Conservation (phyloP, 2,113 vertebrate species). For the Saccopteryx bilineata region DNA sequence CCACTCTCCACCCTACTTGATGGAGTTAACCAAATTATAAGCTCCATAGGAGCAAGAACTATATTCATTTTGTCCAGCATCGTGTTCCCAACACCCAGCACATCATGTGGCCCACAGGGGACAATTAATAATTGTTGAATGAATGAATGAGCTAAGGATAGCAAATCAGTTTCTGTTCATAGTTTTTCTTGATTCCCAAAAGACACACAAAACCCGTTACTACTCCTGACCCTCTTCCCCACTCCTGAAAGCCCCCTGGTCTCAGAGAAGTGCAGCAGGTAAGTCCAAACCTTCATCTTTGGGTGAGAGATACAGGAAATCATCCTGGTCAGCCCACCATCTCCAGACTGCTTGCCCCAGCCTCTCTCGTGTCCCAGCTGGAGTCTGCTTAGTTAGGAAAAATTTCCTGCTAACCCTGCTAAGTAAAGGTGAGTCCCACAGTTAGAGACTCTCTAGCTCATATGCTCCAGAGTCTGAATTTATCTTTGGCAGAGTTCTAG, state of each 20-base stretch:
- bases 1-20: background rate
- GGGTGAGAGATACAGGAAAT: background rate
- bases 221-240: background rate
- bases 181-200: constrained; percentile 58
- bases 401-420: background rate
- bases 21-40: constrained; percentile 21
- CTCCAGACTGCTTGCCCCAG: constrained; percentile 32
- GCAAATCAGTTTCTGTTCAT: background rate
- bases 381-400: background rate
- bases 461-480: constrained; percentile 50
- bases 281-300: constrained; percentile 1
- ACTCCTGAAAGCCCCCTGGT: constrained; percentile 1
- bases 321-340: background rate
- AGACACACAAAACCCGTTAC: background rate
- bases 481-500: constrained; percentile 36
- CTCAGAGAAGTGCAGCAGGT: background rate
- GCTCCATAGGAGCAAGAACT: background rate
- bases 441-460: constrained; percentile 17
- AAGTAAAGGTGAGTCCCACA: constrained; percentile 22
- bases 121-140: background rate
- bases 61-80: background rate
- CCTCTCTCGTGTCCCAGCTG: background rate
- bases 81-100: background rate
- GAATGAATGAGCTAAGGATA: background rate
- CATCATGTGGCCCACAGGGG: background rate